Percentiles rank a stretch among this genome's conserved stretches.
Conservation (phyloP, 2,888 invertebrate genomes). For the Nomada fucata region DNA sequence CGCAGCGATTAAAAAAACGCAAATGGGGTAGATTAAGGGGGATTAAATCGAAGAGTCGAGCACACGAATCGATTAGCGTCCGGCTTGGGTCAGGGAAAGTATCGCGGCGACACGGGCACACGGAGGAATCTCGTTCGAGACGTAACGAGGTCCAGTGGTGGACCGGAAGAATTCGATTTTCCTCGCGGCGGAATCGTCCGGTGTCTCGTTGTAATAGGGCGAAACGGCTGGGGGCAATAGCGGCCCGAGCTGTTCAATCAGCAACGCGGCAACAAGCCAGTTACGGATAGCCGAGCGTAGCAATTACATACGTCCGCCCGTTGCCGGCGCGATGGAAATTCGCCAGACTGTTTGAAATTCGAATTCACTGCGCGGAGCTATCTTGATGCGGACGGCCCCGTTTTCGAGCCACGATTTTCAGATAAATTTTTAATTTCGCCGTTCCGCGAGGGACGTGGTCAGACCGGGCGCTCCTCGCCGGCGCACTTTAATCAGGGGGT, state of each 20-base stretch:
- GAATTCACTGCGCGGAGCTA: conserved; percentile 79
- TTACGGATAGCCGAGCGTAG: conserved; percentile 72
- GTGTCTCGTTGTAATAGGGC: conserved; percentile 63
- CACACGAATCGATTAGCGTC: conserved; percentile 44
- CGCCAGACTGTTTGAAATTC: conserved; percentile 82
- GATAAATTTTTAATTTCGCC: conserved; percentile 56
- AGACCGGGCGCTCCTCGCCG: not conserved
- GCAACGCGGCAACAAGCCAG: conserved; percentile 70
- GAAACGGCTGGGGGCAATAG: conserved; percentile 32
- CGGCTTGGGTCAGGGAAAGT: conserved; percentile 34
- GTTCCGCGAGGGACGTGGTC: not conserved
- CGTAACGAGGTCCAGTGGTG: conserved; percentile 52
- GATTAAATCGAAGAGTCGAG: conserved; percentile 30
- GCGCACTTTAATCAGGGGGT: not conserved
- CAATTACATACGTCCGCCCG: conserved; percentile 78
- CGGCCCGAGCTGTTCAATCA: conserved; percentile 65
- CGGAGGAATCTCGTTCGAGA: conserved; percentile 56
- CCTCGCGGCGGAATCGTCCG: conserved; percentile 59
- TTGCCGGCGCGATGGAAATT: conserved; percentile 79
- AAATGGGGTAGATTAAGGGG: conserved; percentile 19
- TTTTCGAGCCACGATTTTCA: conserved; percentile 38
- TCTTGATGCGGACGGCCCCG: conserved; percentile 74
- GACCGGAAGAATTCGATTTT: conserved; percentile 64
- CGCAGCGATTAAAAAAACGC: conserved; percentile 8
- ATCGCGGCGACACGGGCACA: not conserved